phyloP scores from a whole-genome alignment of 2,113 vertebrate genomes.

The Heptranchias perlo region DNA sequence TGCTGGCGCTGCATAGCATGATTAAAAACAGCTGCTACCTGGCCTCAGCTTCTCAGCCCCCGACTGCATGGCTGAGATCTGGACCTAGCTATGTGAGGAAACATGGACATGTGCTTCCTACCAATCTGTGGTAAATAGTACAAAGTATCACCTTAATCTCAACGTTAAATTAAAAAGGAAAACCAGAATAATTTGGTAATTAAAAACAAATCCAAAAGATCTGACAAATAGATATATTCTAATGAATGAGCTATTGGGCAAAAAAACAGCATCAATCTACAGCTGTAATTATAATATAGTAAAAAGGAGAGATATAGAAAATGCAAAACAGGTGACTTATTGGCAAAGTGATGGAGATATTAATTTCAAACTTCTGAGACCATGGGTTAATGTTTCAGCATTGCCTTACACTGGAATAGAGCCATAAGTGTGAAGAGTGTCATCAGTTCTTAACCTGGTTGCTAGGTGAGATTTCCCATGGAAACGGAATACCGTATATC shows the following conservation, averaged over 20 bases:
- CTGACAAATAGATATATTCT: no score
- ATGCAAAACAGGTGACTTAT: not conserved
- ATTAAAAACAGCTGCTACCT: no score
- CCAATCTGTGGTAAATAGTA: not conserved
- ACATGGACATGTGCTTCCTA: not conserved
- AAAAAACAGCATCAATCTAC: not conserved
- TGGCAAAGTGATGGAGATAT: not conserved
- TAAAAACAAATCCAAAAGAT: no score
- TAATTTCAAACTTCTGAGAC: not conserved
- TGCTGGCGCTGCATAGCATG: not conserved
- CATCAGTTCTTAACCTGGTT: slow-evolving; percentile 34
- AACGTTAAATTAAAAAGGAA: not conserved
- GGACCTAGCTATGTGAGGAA: not conserved
- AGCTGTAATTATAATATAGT: not conserved
- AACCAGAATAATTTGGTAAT: no score
- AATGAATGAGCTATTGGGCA: no score
- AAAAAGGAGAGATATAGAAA: not conserved
- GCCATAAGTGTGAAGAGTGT: slow-evolving; percentile 6
- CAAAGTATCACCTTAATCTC: not conserved
- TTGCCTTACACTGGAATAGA: not conserved
- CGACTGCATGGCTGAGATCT: no score
- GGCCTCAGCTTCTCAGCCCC: no score
- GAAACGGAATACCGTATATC: slow-evolving; percentile 10
- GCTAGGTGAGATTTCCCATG: slow-evolving; percentile 33
- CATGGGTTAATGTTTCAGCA: not conserved